Base-by-base conservation (phyloP, 2,113 vertebrate species). In the Hepsetus odoe region DNA sequence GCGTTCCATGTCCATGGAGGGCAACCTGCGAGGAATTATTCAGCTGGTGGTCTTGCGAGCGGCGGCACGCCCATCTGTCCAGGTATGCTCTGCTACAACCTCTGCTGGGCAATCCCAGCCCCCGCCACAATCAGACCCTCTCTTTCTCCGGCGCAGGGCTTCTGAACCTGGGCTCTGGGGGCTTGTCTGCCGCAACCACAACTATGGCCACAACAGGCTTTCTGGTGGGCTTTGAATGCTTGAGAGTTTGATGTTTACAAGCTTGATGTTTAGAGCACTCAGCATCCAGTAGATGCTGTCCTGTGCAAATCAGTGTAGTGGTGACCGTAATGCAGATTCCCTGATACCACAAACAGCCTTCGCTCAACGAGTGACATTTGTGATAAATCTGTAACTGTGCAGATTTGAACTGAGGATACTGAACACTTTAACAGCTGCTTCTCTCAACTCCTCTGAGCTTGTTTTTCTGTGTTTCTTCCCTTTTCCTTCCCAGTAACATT, bases 1-100 rank as follows among this genome's bases (percentile, higher is more conserved):
- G 0, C 92, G 91, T 56, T 98, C 98, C 9, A 98, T 98, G 97
- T 99, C 98, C 46, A 95, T 93, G 76, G 96, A 99, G 82, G 96
- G 96, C 13, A 98, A 95, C 83, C 88, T 94, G 38, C 89, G 96
- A 5, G 97, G 95, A 2, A 96, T 93, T 92, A 98, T 98, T 86
- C 96, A 98, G 81, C 84, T 99, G 2, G 93, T 98, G 0, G 91
- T 99, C 85, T 89, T 96, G 1, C 91, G 95, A 62, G 87, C 90
- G 51, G 71, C 88, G 22, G 91, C 92, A 62, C 64, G 86, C 24
- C 22, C 10, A 0, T 26, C 83, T 38, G 72, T 62, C 75, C 87
- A 88, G 88, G 87, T 87, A 83, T 35, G 67, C 33, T 32, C 51
- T 30, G 32, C 10, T 13, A 33, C 30, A 16, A 6, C 66, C 32